Evolutionary conservation across 2,888 invertebrate genomes (phyloP).

Genomic region (Ptychoptera albimana): DNA sequence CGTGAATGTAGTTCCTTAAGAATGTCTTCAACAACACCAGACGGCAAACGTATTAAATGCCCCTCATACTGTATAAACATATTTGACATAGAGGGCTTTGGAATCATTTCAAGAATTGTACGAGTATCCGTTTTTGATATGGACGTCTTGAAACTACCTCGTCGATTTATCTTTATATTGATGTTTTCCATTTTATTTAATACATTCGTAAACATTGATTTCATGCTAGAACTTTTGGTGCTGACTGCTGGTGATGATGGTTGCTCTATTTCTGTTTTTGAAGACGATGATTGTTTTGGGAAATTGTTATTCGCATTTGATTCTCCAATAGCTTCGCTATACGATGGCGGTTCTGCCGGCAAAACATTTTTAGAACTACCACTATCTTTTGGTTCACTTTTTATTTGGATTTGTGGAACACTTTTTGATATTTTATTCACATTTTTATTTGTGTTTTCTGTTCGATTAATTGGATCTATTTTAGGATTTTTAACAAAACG

Average conservation of each 20-base stretch:
- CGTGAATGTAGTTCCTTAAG: slow-evolving; percentile 62
- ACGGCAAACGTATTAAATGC: slow-evolving; percentile 26
- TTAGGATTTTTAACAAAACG: slow-evolving; percentile 1
- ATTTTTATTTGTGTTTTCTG: background rate
- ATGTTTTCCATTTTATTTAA: slow-evolving; percentile 25
- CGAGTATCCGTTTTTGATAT: slow-evolving; percentile 18
- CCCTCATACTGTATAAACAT: slow-evolving; percentile 26
- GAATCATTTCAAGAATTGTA: slow-evolving; percentile 26
- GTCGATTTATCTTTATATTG: slow-evolving; percentile 16
- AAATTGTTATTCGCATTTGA: background rate
- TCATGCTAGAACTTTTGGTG: slow-evolving; percentile 1
- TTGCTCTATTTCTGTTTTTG: slow-evolving; percentile 1
- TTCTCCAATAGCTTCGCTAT: slow-evolving; percentile 23
- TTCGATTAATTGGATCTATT: slow-evolving; percentile 4
- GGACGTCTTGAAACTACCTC: slow-evolving; percentile 21
- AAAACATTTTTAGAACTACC: slow-evolving; percentile 8
- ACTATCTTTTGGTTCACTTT: background rate
- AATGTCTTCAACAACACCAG: slow-evolving; percentile 50
- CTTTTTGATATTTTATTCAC: slow-evolving; percentile 6
- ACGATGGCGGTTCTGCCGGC: slow-evolving; percentile 25
- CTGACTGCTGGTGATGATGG: background rate
- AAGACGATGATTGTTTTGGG: slow-evolving; percentile 4
- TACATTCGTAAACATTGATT: slow-evolving; percentile 23
- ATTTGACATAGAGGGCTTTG: slow-evolving; percentile 25
- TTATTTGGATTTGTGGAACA: slow-evolving; percentile 1